Percentiles rank a stretch among this genome's conserved stretches.
phyloP scores from a whole-genome alignment of 53 echinoderm and acorn worm species.

The Mesocentrotus franciscanus region DNA sequence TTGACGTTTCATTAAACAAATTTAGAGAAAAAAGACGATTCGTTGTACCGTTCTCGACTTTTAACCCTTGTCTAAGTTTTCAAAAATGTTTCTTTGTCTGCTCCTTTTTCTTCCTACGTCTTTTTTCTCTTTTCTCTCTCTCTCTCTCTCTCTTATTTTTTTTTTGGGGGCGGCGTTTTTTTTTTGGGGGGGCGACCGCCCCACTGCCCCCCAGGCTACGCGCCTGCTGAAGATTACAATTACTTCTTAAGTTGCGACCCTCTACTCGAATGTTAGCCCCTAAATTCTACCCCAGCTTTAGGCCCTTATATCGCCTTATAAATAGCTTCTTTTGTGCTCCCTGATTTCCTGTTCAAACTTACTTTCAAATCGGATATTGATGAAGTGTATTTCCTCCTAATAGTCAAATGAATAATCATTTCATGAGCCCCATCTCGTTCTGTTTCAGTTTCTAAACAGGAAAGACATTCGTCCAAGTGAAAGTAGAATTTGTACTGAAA shows the following conservation, averaged over 20 bases:
- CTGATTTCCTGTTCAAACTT: neutral
- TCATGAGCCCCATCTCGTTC: neutral
- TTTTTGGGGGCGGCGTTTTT: too few species aligned
- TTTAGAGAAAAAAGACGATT: too few species aligned
- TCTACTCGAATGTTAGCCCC: neutral
- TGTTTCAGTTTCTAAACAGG: constrained; percentile 14
- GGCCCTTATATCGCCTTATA: too few species aligned
- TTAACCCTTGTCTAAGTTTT: too few species aligned
- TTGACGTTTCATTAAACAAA: too few species aligned
- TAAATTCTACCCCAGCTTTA: neutral
- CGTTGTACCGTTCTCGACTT: too few species aligned
- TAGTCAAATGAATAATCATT: neutral
- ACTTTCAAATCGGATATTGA: constrained; percentile 43
- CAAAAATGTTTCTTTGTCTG: too few species aligned
- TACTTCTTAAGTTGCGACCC: neutral
- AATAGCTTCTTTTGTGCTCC: neutral
- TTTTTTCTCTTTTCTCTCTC: too few species aligned
- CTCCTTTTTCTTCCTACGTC: too few species aligned
- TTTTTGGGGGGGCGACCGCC: too few species aligned
- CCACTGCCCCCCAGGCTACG: too few species aligned
- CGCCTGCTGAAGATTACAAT: neutral
- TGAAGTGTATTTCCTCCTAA: constrained; percentile 2
- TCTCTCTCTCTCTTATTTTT: too few species aligned
- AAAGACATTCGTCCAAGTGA: neutral
- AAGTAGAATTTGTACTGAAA: neutral